Evolutionary conservation across 2,888 invertebrate genomes (phyloP).

Genomic region (Choreutis nemorana): DNA sequence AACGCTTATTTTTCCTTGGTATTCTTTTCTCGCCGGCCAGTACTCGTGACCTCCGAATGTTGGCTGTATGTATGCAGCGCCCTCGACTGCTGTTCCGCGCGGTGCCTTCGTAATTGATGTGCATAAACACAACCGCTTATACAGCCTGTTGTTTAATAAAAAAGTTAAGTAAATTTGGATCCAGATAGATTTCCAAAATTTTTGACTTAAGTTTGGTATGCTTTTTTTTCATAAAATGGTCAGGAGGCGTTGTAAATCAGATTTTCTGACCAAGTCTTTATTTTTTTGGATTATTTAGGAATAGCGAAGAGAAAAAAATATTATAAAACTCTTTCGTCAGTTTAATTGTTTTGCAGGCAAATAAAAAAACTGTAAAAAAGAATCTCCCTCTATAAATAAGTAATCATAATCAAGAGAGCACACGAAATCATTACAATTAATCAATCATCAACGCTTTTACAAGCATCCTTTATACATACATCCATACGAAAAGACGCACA

Average conservation of each 20-base stretch:
- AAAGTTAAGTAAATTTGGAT: not conserved
- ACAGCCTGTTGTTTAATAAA: slow-evolving; percentile 24
- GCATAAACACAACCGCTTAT: slow-evolving; percentile 43
- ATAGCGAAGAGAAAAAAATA: too few species aligned
- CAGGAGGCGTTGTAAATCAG: too few species aligned
- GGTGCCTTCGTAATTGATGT: slow-evolving; percentile 61
- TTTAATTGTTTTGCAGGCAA: too few species aligned
- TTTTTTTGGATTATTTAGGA: too few species aligned
- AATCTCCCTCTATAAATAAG: too few species aligned
- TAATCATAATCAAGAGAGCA: too few species aligned
- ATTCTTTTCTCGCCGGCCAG: not conserved
- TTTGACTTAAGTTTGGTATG: slow-evolving; percentile 2
- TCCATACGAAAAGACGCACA: slow-evolving; percentile 15
- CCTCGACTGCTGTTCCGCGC: slow-evolving; percentile 46
- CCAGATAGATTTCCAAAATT: not conserved
- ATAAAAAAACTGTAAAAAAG: slow-evolving; percentile 32
- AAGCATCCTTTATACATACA: slow-evolving; percentile 41
- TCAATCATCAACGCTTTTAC: slow-evolving; percentile 35
- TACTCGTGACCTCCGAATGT: slow-evolving; percentile 13
- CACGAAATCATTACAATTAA: slow-evolving; percentile 27
- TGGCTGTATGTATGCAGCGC: slow-evolving; percentile 21
- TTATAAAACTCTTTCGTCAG: too few species aligned
- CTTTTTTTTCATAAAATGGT: not conserved
- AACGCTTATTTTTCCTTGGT: too few species aligned
- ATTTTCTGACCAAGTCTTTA: too few species aligned